These are phyloP conservation scores for Radopholus similis DNA, from an alignment of 1,140 invertebrate species.

Conservation along the genomic window DNA sequence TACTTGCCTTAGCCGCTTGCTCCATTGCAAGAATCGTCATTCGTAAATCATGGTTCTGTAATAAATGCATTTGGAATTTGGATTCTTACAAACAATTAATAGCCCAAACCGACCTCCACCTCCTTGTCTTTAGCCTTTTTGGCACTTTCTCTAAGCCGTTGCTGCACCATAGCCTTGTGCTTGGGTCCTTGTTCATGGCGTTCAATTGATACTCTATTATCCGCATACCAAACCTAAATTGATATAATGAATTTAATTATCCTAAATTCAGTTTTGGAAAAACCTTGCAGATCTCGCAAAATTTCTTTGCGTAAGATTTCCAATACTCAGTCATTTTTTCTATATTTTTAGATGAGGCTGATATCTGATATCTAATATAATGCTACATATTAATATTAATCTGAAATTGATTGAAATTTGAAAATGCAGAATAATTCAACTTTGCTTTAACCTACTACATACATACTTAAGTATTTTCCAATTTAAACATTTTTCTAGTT, in stretches of 20 bases:
- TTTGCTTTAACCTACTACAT: no score
- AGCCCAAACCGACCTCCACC: constrained; percentile 10
- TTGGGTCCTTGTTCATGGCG: constrained; percentile 89
- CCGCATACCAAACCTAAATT: constrained; percentile 77
- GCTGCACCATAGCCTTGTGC: constrained; percentile 87
- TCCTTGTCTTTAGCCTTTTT: constrained; percentile 37
- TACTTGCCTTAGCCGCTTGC: constrained; percentile 19
- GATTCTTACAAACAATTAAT: constrained; percentile 7
- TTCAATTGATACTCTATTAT: constrained; percentile 91
- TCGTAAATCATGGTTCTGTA: constrained; percentile 19
- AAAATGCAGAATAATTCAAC: no score
- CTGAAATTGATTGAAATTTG: no score
- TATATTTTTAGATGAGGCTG: no score
- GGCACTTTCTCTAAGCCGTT: constrained; percentile 74
- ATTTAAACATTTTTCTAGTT: no score
- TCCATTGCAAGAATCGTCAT: constrained; percentile 32
- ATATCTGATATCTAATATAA: no score
- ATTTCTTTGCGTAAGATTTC: constrained; percentile 90
- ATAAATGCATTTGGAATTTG: no score
- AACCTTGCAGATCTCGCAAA: constrained; percentile 91
- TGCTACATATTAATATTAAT: no score
- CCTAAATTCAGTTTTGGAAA: background rate
- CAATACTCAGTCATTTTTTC: constrained; percentile 83
- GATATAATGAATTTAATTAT: background rate
- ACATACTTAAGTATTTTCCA: no score